Conservation (phyloP, 2,888 invertebrate species). For the Euplexia lucipara region DNA sequence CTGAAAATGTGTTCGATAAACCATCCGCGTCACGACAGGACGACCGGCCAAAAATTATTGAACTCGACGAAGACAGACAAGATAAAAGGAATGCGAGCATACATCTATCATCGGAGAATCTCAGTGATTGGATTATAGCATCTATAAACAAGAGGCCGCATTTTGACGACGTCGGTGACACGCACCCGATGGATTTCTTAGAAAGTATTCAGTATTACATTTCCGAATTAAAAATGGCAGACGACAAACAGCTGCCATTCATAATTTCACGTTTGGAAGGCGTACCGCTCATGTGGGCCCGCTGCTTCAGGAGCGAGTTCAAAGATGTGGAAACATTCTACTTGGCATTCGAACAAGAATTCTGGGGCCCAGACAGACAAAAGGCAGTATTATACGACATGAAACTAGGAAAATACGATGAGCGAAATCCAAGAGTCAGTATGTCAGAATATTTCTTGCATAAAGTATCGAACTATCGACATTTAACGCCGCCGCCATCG, state of each 20-base stretch:
- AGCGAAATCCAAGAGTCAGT: conserved; percentile 77
- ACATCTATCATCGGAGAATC: conserved; percentile 81
- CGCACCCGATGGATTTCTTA: conserved; percentile 87
- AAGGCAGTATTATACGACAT: conserved; percentile 86
- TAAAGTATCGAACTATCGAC: conserved; percentile 87
- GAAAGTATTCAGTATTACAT: conserved; percentile 86
- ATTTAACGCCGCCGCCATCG: conserved; percentile 86
- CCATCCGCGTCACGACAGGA: conserved; percentile 72
- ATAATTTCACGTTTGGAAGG: conserved; percentile 87
- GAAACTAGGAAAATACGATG: conserved; percentile 87
- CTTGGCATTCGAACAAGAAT: conserved; percentile 85
- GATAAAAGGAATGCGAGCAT: conserved; percentile 72
- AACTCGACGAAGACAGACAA: conserved; percentile 81
- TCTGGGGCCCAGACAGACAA: conserved; percentile 87
- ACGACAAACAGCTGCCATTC: conserved; percentile 84
- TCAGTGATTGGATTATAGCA: conserved; percentile 85
- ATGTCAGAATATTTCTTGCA: conserved; percentile 89
- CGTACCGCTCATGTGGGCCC: conserved; percentile 87
- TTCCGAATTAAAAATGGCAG: conserved; percentile 82
- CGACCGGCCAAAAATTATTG: conserved; percentile 80
- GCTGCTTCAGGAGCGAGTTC: conserved; percentile 85
- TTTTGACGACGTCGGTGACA: conserved; percentile 85
- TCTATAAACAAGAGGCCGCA: conserved; percentile 84
- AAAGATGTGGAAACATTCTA: conserved; percentile 81
- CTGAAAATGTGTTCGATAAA: conserved; percentile 77